A percentile compares a stretch with the other conserved stretches of the same genome.
Evolutionary conservation across 2,113 vertebrate species (phyloP).

Genomic region (Melanerpes aurifrons): DNA sequence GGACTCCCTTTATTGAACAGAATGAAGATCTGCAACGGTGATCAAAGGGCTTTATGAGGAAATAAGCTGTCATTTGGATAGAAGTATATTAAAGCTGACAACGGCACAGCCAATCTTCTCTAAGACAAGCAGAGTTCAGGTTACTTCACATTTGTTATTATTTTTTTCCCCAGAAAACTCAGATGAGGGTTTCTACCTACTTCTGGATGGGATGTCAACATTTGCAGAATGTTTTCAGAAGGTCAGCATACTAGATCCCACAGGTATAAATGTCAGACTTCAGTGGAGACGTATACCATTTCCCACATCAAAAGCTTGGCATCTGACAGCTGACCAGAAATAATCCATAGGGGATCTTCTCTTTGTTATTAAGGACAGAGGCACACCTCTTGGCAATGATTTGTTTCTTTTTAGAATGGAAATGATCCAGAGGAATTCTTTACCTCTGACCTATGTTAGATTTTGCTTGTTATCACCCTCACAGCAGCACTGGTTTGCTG

Average conservation of each 20-base stretch:
- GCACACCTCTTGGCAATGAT: constrained; percentile 32
- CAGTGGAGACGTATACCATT: constrained; percentile 35
- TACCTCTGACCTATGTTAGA: constrained; percentile 23
- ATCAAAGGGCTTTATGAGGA: constrained; percentile 73
- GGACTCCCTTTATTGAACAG: constrained; percentile 62
- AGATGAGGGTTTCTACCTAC: constrained; percentile 65
- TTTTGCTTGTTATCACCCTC: constrained; percentile 55
- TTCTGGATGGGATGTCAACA: constrained; percentile 74
- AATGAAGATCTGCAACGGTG: constrained; percentile 71
- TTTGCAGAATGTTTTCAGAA: constrained; percentile 68
- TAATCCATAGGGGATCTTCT: constrained; percentile 61
- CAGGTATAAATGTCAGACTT: constrained; percentile 66
- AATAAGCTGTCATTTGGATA: constrained; percentile 73
- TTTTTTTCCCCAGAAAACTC: constrained; percentile 63
- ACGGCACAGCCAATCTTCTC: constrained; percentile 67
- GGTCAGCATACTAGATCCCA: constrained; percentile 59
- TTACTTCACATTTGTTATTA: constrained; percentile 74
- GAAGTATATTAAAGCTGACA: constrained; percentile 80
- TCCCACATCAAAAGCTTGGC: constrained; percentile 67
- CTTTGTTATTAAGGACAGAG: constrained; percentile 51
- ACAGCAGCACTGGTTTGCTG: background rate
- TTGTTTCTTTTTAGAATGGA: constrained; percentile 54
- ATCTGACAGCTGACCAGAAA: constrained; percentile 70
- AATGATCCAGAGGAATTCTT: constrained; percentile 52
- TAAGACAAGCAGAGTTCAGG: constrained; percentile 78